Conservation (phyloP, 2,797 vertebrate genomes). For the Ceyx erithaca region DNA sequence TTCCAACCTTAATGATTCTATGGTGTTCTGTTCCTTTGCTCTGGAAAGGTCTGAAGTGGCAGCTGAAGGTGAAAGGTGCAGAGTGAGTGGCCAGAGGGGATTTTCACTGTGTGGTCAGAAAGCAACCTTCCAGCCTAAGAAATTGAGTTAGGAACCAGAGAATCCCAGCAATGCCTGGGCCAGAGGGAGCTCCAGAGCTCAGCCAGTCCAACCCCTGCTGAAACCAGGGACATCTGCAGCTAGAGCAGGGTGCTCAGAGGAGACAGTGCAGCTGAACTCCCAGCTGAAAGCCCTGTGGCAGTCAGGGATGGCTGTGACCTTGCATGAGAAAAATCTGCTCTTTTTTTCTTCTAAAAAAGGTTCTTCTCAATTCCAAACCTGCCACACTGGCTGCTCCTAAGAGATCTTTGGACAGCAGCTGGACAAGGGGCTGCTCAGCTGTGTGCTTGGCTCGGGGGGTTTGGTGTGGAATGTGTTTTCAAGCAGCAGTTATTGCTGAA, state of each 20-base stretch:
- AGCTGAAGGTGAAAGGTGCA: too few species aligned
- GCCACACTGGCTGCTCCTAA: not conserved
- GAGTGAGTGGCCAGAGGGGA: too few species aligned
- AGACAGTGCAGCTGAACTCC: not conserved
- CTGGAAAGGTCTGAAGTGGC: too few species aligned
- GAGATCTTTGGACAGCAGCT: not conserved
- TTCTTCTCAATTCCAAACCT: not conserved
- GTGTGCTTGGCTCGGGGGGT: conserved; percentile 43
- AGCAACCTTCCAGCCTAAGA: not conserved
- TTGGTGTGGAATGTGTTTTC: conserved; percentile 69
- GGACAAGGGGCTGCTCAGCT: conserved; percentile 25
- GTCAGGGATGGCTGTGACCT: not conserved
- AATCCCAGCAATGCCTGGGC: too few species aligned
- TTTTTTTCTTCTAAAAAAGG: not conserved
- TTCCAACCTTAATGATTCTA: too few species aligned
- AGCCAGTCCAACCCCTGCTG: too few species aligned
- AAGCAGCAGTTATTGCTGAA: conserved; percentile 56
- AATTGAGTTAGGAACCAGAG: not conserved
- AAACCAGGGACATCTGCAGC: too few species aligned
- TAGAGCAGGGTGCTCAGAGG: too few species aligned
- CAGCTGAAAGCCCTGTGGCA: not conserved
- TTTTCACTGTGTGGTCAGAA: not conserved
- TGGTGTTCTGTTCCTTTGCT: too few species aligned
- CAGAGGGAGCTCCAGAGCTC: too few species aligned
- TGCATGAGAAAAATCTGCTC: not conserved